Conservation (phyloP, 2,113 vertebrate genomes). For the Asarcornis scutulata region DNA sequence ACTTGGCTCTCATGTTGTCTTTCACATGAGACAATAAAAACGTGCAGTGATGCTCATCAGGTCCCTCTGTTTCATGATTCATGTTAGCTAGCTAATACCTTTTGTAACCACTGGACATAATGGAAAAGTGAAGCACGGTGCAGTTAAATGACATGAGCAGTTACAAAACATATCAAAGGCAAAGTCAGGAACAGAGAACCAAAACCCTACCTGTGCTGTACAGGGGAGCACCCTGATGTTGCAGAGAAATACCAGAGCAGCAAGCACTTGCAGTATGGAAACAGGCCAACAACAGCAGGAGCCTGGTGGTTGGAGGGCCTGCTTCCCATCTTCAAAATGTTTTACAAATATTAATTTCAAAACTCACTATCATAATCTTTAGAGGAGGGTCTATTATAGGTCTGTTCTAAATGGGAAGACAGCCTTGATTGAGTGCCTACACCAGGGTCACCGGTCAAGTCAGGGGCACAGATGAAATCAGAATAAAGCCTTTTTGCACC, state of each 20-base stretch:
- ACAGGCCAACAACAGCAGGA: not conserved
- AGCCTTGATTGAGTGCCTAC: not conserved
- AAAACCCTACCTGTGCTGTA: not conserved
- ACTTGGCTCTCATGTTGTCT: not conserved
- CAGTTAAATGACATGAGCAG: not conserved
- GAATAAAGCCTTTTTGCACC: not conserved
- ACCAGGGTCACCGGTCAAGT: not conserved
- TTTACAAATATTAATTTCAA: not conserved
- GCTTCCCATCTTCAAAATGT: not conserved
- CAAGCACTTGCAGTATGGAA: not conserved
- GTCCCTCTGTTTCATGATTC: not conserved
- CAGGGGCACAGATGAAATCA: not conserved
- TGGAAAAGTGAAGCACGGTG: not conserved
- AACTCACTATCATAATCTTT: not conserved
- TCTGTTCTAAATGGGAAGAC: not conserved
- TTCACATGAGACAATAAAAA: not conserved
- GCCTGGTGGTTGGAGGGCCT: not conserved
- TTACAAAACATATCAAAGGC: not conserved
- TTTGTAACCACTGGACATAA: conserved; percentile 18
- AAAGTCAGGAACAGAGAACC: not conserved
- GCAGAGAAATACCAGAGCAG: not conserved
- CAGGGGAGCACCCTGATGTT: not conserved
- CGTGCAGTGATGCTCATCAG: not conserved
- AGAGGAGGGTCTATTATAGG: not conserved
- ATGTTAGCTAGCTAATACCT: not conserved